Evolutionary conservation across 2,113 vertebrate genomes (phyloP).

Genomic region (Podarcis muralis): DNA sequence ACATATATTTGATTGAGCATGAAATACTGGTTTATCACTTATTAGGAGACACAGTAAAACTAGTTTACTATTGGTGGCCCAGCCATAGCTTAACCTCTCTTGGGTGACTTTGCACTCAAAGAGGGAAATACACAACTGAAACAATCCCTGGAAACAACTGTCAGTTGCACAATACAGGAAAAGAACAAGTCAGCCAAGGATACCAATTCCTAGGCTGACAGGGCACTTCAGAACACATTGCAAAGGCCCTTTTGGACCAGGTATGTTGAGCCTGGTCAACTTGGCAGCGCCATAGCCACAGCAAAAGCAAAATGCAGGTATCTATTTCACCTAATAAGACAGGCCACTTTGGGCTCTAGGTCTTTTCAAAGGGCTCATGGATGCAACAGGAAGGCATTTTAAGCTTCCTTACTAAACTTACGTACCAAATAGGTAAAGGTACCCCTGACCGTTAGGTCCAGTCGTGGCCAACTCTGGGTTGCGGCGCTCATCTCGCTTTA

Average conservation of each 20-base stretch:
- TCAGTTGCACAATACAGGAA: neutral
- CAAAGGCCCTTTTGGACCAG: neutral
- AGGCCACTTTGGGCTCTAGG: neutral
- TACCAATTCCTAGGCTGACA: too few relatives aligned
- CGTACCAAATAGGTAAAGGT: too few relatives aligned
- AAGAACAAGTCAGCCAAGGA: neutral
- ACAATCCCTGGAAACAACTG: neutral
- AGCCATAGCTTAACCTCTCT: neutral
- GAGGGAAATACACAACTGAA: neutral
- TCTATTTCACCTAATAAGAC: neutral
- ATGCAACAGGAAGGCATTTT: neutral
- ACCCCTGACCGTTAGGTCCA: too few relatives aligned
- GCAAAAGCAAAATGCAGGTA: neutral
- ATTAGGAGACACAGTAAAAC: neutral
- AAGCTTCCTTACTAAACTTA: neutral
- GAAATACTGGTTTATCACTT: neutral
- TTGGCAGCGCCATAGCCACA: neutral
- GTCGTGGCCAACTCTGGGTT: neutral
- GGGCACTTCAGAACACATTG: too few relatives aligned
- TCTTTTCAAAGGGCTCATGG: neutral
- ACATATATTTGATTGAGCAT: neutral
- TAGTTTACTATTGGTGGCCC: neutral
- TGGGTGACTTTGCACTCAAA: neutral
- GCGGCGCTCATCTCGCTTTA: too few relatives aligned
- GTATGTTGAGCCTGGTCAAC: neutral